Conservation (phyloP, 2,888 invertebrate species). For the Dynastes maya region DNA sequence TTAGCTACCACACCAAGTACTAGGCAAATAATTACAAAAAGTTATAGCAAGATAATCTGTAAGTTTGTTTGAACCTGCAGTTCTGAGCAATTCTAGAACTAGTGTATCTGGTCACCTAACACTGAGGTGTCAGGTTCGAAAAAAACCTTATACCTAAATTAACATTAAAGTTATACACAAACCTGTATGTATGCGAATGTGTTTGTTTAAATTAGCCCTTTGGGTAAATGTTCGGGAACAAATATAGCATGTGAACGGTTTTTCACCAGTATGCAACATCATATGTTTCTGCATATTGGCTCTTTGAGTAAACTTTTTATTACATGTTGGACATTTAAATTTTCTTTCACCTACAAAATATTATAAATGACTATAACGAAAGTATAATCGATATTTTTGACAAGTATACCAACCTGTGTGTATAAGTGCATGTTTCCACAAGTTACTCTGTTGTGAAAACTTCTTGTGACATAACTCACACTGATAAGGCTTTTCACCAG, state of each 20-base stretch:
- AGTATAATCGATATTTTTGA: too few relatives aligned
- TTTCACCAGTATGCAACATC: constrained; percentile 57
- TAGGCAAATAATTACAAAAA: too few relatives aligned
- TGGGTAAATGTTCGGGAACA: constrained; percentile 57
- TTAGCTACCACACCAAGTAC: too few relatives aligned
- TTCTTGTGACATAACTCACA: constrained; percentile 57
- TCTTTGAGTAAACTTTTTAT: constrained; percentile 58
- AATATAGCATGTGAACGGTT: constrained; percentile 56
- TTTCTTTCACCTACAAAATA: constrained; percentile 55
- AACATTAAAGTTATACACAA: constrained; percentile 1
- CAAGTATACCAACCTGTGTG: constrained; percentile 53
- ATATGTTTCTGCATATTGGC: constrained; percentile 59
- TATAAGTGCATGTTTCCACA: constrained; percentile 57
- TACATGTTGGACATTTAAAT: constrained; percentile 57
- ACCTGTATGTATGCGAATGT: constrained; percentile 58
- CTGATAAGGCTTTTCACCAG: constrained; percentile 56
- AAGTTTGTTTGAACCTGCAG: too few relatives aligned
- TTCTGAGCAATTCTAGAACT: too few relatives aligned
- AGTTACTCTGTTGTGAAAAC: constrained; percentile 58
- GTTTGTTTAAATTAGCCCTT: constrained; percentile 58
- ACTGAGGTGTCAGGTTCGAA: too few relatives aligned
- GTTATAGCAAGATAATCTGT: too few relatives aligned
- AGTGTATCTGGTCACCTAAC: too few relatives aligned
- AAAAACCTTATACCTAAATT: too few relatives aligned
- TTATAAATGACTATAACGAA: too few relatives aligned